These are phyloP conservation scores for Chelon auratus DNA, from an alignment of 2,797 vertebrate species.

Conservation along the genomic window DNA sequence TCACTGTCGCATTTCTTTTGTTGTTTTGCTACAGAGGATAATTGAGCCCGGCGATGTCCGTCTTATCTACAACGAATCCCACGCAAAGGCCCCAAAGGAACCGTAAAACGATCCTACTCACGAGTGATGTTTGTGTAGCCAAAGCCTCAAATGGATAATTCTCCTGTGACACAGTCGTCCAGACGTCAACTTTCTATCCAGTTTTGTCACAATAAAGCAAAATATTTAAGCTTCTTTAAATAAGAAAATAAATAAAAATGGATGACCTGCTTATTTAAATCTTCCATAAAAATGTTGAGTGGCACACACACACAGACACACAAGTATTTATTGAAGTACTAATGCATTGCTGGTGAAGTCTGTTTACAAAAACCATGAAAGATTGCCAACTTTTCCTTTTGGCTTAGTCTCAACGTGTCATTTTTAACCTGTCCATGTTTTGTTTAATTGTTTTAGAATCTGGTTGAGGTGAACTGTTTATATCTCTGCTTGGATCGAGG, in stretches of 20 bases:
- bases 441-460: neutral
- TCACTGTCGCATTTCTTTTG: slow-evolving; percentile 23
- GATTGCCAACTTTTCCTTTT: neutral
- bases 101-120: neutral
- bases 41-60: neutral
- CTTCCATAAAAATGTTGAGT: neutral
- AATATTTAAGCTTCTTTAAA: neutral
- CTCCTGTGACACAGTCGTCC: neutral
- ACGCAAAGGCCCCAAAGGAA: neutral
- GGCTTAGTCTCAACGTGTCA: neutral
- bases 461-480: neutral
- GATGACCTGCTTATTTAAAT: too few relatives aligned
- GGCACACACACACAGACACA: neutral
- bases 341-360: neutral
- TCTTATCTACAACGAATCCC: neutral
- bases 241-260: too few relatives aligned
- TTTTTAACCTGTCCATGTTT: neutral
- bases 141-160: neutral
- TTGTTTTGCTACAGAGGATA: slow-evolving; percentile 7
- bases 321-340: neutral
- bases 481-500: neutral
- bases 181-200: neutral
- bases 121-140: neutral
- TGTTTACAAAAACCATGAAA: too few relatives aligned
- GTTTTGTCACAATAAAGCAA: too few relatives aligned